Conservation (phyloP, 2,113 vertebrate genomes). For the Misgurnus anguillicaudatus region DNA sequence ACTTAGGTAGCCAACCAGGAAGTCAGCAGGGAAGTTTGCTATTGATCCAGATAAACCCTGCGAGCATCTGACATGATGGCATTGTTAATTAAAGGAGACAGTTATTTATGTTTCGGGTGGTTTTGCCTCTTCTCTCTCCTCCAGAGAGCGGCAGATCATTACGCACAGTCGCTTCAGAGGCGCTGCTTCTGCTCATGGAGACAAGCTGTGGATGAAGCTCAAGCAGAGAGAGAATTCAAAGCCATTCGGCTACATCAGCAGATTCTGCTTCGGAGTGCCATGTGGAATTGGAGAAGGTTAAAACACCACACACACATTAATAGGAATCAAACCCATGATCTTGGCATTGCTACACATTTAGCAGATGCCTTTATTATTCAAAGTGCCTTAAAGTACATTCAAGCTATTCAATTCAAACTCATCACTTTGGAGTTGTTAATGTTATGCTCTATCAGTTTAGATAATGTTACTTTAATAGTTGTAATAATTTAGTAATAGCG, state of each 20-base stretch:
- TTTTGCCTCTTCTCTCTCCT: slow-evolving; percentile 49
- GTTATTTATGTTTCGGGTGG: slow-evolving; percentile 35
- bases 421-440: too few relatives aligned
- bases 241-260: slow-evolving; percentile 74
- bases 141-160: slow-evolving; percentile 82
- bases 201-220: slow-evolving; percentile 61
- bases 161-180: slow-evolving; percentile 71
- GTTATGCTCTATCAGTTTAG: too few relatives aligned
- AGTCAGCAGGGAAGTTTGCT: neutral
- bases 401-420: too few relatives aligned
- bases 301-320: slow-evolving; percentile 18
- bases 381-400: too few relatives aligned
- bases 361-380: too few relatives aligned
- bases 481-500: too few relatives aligned
- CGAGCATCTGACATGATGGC: slow-evolving; percentile 31
- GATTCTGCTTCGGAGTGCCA: slow-evolving; percentile 72
- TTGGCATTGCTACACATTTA: too few relatives aligned
- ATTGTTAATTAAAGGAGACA: slow-evolving; percentile 30
- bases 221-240: slow-evolving; percentile 69
- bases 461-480: too few relatives aligned
- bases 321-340: neutral
- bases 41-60: neutral
- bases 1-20: neutral
- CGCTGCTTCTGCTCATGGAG: slow-evolving; percentile 78
- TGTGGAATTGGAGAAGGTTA: slow-evolving; percentile 83